A percentile compares a stretch with the other conserved stretches of the same genome.
phyloP scores from a whole-genome alignment of 2,113 vertebrate species.

The Festucalex cinctus region DNA sequence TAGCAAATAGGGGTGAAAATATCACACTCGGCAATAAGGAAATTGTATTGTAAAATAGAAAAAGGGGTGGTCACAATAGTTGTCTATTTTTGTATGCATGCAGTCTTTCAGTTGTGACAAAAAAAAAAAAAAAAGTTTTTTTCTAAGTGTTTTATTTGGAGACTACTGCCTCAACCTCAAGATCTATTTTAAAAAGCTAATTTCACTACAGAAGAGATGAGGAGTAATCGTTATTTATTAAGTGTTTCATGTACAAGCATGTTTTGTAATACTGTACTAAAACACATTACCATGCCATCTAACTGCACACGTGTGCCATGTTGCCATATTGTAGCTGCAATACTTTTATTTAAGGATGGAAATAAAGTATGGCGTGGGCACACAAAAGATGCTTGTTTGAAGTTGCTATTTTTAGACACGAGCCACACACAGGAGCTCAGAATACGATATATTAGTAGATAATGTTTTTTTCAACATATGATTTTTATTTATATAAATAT shows the following conservation, averaged over 20 bases:
- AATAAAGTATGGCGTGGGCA: constrained; percentile 59
- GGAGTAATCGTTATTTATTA: constrained; percentile 65
- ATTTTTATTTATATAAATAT: no score
- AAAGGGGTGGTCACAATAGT: constrained; percentile 59
- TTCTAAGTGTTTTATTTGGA: constrained; percentile 51
- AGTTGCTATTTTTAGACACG: not conserved
- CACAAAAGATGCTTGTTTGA: constrained; percentile 5
- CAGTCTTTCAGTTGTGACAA: constrained; percentile 70
- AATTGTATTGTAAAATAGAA: constrained; percentile 58
- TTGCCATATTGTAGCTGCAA: constrained; percentile 57
- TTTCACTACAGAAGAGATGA: constrained; percentile 32
- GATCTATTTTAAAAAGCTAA: constrained; percentile 5
- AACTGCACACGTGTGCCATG: constrained; percentile 57
- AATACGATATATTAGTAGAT: not conserved
- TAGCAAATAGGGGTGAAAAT: constrained; percentile 38
- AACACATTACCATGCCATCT: constrained; percentile 51
- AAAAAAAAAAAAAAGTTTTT: constrained; percentile 64
- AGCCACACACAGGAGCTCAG: not conserved
- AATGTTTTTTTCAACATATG: no score
- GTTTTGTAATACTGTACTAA: constrained; percentile 65
- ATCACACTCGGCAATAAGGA: constrained; percentile 70
- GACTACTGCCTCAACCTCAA: constrained; percentile 18
- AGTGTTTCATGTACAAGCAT: constrained; percentile 71
- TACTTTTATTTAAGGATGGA: constrained; percentile 52
- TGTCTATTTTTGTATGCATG: constrained; percentile 84